Evolutionary conservation across 2,888 invertebrate species (phyloP).

Genomic region (Atherix ibis): DNA sequence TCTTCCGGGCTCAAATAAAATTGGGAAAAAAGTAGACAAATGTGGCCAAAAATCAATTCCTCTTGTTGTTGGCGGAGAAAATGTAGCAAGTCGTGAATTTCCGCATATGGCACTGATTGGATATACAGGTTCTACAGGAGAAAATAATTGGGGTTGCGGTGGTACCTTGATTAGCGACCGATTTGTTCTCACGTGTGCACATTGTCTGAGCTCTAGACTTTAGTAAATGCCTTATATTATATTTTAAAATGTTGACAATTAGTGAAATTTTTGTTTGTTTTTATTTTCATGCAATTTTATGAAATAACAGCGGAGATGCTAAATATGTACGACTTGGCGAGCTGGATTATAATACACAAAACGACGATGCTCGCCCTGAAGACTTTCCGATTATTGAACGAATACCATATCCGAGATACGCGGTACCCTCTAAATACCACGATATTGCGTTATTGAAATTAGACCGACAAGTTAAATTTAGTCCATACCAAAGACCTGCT

Average conservation of each 20-base stretch:
- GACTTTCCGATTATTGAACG: constrained; percentile 19
- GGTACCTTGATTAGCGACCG: constrained; percentile 4
- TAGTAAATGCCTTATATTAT: constrained; percentile 1
- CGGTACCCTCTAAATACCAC: constrained; percentile 17
- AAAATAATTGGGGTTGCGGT: constrained; percentile 4
- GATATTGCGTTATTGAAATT: constrained; percentile 7
- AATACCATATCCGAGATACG: constrained; percentile 30
- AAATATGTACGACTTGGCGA: constrained; percentile 24
- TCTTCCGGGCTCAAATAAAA: neutral
- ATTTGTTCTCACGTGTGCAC: constrained; percentile 3
- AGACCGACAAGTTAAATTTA: constrained; percentile 3
- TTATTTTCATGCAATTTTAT: too few species aligned
- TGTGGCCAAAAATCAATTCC: constrained; percentile 12
- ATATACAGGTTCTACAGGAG: neutral
- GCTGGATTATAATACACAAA: constrained; percentile 19
- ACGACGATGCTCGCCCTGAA: constrained; percentile 22
- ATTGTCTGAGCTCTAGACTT: neutral
- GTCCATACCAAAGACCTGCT: constrained; percentile 27
- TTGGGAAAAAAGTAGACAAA: constrained; percentile 1
- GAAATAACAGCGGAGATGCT: constrained; percentile 19
- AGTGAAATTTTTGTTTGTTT: too few species aligned
- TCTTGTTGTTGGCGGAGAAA: constrained; percentile 16
- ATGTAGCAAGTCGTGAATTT: constrained; percentile 21
- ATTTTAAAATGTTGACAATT: too few species aligned
- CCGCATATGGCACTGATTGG: constrained; percentile 26